A percentile compares a stretch with the other conserved stretches of the same genome.
Conservation (phyloP, 2,888 invertebrate species). For the Chrysolina americana region DNA sequence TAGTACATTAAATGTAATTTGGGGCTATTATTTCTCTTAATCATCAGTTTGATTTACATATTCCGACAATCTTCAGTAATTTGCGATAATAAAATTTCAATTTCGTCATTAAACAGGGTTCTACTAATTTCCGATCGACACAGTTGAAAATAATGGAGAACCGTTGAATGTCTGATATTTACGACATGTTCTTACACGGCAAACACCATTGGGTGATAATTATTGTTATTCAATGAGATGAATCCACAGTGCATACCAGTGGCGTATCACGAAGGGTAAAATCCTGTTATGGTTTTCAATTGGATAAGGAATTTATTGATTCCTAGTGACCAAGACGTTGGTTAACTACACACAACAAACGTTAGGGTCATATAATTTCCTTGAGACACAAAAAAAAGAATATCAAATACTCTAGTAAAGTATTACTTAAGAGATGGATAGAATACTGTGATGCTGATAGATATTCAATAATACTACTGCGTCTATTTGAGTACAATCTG, state of each 20-base stretch:
- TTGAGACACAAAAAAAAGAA: too few species aligned
- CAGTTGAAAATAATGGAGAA: background rate
- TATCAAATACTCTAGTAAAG: too few species aligned
- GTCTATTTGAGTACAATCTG: too few species aligned
- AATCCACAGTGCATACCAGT: background rate
- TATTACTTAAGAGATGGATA: too few species aligned
- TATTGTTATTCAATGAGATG: background rate
- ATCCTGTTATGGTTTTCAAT: too few species aligned
- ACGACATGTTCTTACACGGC: background rate
- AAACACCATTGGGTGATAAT: background rate
- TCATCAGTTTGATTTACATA: background rate
- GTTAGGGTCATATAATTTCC: too few species aligned
- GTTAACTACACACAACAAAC: too few species aligned
- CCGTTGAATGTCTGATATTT: background rate
- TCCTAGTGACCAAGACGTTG: too few species aligned
- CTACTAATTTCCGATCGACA: background rate
- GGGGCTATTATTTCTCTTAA: conserved; percentile 4
- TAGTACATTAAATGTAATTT: background rate
- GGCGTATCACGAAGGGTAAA: background rate
- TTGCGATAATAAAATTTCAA: conserved; percentile 28
- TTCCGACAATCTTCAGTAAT: background rate
- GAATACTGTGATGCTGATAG: too few species aligned
- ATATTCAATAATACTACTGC: too few species aligned
- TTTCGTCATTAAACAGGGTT: conserved; percentile 11
- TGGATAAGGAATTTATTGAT: too few species aligned